phyloP scores from a whole-genome alignment of 1,140 invertebrate species.

The Charaxes varanes region DNA sequence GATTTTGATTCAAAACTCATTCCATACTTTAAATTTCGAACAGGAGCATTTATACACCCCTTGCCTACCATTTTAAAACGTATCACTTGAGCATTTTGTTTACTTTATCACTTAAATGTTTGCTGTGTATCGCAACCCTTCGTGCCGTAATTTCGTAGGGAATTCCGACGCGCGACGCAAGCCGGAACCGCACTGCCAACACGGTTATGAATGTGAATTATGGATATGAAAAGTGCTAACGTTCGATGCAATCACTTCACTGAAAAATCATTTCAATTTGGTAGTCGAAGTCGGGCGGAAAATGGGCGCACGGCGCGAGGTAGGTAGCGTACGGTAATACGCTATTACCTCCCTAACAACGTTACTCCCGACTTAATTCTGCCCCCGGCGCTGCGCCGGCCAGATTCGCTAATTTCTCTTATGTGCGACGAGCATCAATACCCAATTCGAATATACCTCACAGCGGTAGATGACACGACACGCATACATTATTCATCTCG shows the following conservation, averaged over 20 bases:
- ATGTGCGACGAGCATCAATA: constrained; percentile 27
- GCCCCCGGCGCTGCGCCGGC: constrained; percentile 38
- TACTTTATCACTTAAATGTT: constrained; percentile 5
- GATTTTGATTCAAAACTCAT: no score
- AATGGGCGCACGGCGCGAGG: constrained; percentile 36
- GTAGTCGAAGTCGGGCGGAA: constrained; percentile 39
- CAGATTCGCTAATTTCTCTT: constrained; percentile 53
- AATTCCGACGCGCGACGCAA: constrained; percentile 15
- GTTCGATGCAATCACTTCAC: constrained; percentile 53
- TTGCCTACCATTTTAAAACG: neutral
- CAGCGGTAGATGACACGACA: neutral
- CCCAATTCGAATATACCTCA: constrained; percentile 16
- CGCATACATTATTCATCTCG: no score
- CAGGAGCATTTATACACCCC: no score
- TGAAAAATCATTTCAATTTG: constrained; percentile 65
- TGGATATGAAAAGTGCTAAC: constrained; percentile 48
- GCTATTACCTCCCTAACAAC: constrained; percentile 58
- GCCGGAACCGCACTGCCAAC: constrained; percentile 18
- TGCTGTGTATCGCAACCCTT: constrained; percentile 4
- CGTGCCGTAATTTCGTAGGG: constrained; percentile 6
- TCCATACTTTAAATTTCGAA: no score
- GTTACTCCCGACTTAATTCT: constrained; percentile 65
- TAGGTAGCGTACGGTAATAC: constrained; percentile 42
- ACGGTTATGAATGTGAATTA: constrained; percentile 16
- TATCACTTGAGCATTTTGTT: neutral